Percentiles rank a stretch among this genome's conserved stretches.
These are phyloP conservation scores for Ciona savignyi DNA, from an alignment of 23 tunicate genomes.

Conservation along the genomic window DNA sequence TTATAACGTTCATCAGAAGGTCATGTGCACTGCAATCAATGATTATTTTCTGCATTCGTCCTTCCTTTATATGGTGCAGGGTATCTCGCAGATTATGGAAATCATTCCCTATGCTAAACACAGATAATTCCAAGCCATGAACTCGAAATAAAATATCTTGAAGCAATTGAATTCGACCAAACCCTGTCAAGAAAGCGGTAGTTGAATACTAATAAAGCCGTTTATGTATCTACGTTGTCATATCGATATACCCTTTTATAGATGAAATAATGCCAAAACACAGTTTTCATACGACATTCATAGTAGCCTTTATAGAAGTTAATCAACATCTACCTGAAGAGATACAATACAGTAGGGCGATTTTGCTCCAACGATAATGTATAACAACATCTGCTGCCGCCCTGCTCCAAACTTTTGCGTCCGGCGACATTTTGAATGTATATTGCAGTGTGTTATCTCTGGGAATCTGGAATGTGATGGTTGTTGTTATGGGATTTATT, in stretches of 20 bases:
- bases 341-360: constrained; percentile 32
- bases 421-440: constrained; percentile 23
- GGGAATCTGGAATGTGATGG: no score
- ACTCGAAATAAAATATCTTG: not conserved
- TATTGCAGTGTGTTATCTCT: not conserved
- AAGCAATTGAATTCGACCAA: not conserved
- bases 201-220: no score
- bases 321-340: not conserved
- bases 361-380: constrained; percentile 20
- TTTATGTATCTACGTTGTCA: no score
- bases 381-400: constrained; percentile 19
- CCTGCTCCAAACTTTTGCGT: constrained; percentile 4
- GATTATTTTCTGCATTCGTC: constrained; percentile 6
- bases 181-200: no score
- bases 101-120: not conserved
- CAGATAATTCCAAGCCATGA: constrained; percentile 4
- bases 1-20: constrained; percentile 13
- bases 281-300: no score
- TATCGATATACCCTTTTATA: no score
- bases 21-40: constrained; percentile 14
- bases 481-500: no score
- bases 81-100: not conserved
- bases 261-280: no score
- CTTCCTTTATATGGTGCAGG: not conserved
- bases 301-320: not conserved